These are phyloP conservation scores for Lacerta viridis DNA, from an alignment of 2,797 vertebrate species.

Conservation along the genomic window DNA sequence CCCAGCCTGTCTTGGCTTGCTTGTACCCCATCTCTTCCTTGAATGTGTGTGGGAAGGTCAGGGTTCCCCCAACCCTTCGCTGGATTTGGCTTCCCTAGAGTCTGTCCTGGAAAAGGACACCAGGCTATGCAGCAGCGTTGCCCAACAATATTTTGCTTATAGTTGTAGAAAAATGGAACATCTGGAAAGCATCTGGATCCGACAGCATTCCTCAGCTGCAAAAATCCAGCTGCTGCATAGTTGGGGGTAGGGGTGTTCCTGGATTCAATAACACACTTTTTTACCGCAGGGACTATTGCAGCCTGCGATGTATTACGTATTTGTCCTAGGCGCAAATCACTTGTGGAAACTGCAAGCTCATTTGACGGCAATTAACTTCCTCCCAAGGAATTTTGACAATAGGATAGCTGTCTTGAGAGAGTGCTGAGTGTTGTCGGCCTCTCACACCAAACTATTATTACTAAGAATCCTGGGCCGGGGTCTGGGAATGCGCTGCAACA, in stretches of 20 bases:
- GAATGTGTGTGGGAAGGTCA: not conserved
- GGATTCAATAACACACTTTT: not conserved
- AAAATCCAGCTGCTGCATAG: not conserved
- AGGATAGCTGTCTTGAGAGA: not conserved
- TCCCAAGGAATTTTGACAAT: not conserved
- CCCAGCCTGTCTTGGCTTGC: not conserved
- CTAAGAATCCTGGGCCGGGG: not conserved
- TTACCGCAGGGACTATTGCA: not conserved
- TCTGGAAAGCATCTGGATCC: conserved; percentile 47
- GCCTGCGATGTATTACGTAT: not conserved
- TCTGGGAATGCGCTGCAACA: not conserved
- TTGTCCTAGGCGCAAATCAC: not conserved
- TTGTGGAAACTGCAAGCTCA: too few relatives aligned
- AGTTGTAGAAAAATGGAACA: not conserved
- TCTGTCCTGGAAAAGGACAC: not conserved
- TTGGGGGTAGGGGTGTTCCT: too few relatives aligned
- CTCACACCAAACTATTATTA: not conserved
- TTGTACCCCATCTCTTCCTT: not conserved
- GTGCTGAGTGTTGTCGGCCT: not conserved
- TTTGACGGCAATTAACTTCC: not conserved
- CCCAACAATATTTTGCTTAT: not conserved
- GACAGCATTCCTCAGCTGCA: conserved; percentile 12
- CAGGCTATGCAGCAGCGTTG: too few relatives aligned
- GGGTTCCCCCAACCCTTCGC: not conserved
- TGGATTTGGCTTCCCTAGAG: not conserved